A percentile compares a stretch with the other conserved stretches of the same genome.
phyloP scores from a whole-genome alignment of 2,113 vertebrate species.

The Orthonyx spaldingii region DNA sequence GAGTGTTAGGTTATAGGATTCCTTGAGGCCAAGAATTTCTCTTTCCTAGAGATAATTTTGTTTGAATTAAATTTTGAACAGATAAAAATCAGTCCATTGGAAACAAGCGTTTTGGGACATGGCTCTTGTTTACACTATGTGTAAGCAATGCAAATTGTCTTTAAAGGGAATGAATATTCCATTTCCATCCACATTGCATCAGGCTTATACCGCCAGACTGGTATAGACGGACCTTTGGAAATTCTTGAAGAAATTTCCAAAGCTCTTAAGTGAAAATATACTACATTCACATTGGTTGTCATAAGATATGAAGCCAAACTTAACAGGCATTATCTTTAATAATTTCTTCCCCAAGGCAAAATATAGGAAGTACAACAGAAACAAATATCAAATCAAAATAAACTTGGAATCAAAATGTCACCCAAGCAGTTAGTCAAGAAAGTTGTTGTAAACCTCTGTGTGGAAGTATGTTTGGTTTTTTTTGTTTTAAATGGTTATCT shows the following conservation, averaged over 20 bases:
- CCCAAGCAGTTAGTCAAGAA: neutral
- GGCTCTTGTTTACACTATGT: neutral
- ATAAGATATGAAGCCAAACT: neutral
- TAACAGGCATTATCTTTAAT: neutral
- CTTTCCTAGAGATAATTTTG: neutral
- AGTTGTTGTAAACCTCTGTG: neutral
- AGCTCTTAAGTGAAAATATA: neutral
- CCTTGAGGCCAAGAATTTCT: neutral
- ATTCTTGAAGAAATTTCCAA: neutral
- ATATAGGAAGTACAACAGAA: neutral
- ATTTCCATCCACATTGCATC: neutral
- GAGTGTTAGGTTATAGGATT: neutral
- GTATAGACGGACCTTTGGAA: neutral
- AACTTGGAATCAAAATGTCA: neutral
- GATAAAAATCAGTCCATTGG: neutral
- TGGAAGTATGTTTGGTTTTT: neutral
- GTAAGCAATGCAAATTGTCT: neutral
- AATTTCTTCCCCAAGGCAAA: neutral
- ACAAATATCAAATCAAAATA: neutral
- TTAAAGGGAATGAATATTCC: neutral
- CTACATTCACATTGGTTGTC: neutral
- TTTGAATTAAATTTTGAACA: conserved; percentile 43
- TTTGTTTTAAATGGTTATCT: neutral
- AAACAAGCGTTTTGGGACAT: neutral
- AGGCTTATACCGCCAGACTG: neutral